Evolutionary conservation across 2,888 invertebrate genomes (phyloP).

Genomic region (Amaurobius ferox): DNA sequence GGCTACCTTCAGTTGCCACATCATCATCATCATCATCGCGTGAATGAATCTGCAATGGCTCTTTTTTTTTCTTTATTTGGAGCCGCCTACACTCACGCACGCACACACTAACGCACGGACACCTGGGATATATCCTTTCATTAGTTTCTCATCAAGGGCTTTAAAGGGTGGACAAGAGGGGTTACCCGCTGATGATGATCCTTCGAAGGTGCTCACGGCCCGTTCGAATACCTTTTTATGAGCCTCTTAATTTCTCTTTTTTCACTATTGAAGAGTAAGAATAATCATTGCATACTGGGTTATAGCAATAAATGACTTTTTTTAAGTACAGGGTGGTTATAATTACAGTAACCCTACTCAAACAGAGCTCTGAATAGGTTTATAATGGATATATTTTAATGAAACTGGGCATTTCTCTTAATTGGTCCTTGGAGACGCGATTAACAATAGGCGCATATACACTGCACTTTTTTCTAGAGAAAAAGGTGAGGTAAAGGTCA

Average conservation of each 20-base stretch:
- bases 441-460: no score
- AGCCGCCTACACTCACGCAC: conserved; percentile 24
- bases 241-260: neutral
- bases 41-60: conserved; percentile 39
- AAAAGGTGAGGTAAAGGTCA: no score
- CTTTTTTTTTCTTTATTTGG: conserved; percentile 20
- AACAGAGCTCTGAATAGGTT: no score
- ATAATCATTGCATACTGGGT: no score
- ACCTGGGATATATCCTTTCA: conserved; percentile 36
- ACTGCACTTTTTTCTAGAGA: no score
- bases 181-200: neutral
- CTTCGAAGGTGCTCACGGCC: neutral
- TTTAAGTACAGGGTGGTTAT: no score
- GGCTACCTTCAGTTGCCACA: conserved; percentile 51
- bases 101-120: neutral
- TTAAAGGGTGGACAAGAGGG: conserved; percentile 15
- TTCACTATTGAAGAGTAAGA: no score
- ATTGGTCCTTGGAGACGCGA: no score
- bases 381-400: no score
- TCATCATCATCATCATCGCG: conserved; percentile 30
- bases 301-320: no score
- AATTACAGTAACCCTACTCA: no score
- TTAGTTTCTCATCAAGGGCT: conserved; percentile 32
- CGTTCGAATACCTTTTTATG: neutral
- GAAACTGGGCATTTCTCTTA: no score